These are phyloP conservation scores for Charadrius vociferus DNA, from an alignment of 2,113 vertebrate genomes.

Conservation along the genomic window DNA sequence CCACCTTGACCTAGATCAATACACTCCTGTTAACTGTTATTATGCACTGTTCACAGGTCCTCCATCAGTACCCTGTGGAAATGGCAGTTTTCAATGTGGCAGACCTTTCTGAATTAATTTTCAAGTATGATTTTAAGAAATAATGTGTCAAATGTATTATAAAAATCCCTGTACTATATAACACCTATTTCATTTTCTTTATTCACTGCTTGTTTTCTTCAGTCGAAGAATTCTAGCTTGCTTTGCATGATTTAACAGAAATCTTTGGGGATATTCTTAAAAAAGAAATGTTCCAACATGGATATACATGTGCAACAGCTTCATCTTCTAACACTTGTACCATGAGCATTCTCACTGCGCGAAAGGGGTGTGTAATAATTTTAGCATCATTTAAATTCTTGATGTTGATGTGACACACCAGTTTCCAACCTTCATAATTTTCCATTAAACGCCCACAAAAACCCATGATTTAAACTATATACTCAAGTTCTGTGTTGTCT, in stretches of 20 bases:
- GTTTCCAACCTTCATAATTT: background rate
- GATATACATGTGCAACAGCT: background rate
- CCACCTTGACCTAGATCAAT: slow-evolving; percentile 35
- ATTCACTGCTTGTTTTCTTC: background rate
- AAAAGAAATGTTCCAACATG: background rate
- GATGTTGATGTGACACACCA: background rate
- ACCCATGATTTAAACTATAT: background rate
- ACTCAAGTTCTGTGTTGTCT: background rate
- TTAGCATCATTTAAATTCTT: background rate
- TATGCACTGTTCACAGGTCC: background rate
- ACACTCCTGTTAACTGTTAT: slow-evolving; percentile 21
- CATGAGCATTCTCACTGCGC: background rate
- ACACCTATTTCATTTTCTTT: background rate
- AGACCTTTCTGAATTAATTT: slow-evolving; percentile 36
- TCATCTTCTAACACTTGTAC: background rate
- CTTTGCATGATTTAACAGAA: background rate
- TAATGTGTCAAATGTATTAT: background rate
- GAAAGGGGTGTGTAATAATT: background rate
- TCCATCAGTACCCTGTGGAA: slow-evolving; percentile 31
- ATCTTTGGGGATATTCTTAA: background rate
- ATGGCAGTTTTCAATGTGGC: slow-evolving; percentile 4
- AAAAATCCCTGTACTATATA: background rate
- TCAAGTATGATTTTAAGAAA: slow-evolving; percentile 27
- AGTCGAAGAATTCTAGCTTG: background rate
- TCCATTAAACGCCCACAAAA: background rate